Conservation (phyloP, 2,113 vertebrate genomes). For the Marmota flaviventris region DNA sequence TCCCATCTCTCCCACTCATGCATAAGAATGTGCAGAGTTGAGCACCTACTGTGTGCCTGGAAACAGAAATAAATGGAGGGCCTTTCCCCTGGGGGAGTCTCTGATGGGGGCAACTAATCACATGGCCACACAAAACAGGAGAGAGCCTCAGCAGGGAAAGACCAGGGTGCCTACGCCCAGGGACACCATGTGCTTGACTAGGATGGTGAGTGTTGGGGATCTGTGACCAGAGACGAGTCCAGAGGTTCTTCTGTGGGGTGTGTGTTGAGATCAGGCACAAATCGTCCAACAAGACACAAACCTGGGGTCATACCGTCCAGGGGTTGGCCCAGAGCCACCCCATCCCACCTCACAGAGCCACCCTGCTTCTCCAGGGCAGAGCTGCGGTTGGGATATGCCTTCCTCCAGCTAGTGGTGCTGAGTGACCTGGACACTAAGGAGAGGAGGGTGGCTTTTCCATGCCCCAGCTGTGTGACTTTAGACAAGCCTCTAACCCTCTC, state of each 20-base stretch:
- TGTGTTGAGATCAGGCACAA: not conserved
- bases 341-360: not conserved
- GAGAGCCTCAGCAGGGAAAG: not conserved
- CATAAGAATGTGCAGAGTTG: not conserved
- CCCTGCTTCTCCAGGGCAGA: no score
- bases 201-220: not conserved
- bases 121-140: no score
- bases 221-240: not conserved
- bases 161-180: not conserved
- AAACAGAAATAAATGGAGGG: not conserved
- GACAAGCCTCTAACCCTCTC: not conserved
- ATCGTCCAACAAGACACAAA: not conserved
- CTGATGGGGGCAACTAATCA: no score
- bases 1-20: not conserved
- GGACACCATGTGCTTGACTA: rapidly evolving
- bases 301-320: no score
- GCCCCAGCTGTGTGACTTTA: not conserved
- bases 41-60: not conserved
- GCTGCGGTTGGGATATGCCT: not conserved
- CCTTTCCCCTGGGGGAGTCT: no score
- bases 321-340: not conserved
- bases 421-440: not conserved
- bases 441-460: not conserved
- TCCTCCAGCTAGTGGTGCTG: rapidly evolving
- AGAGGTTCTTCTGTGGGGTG: not conserved